Conservation (phyloP, 2,888 invertebrate species). For the Zygaena filipendulae region DNA sequence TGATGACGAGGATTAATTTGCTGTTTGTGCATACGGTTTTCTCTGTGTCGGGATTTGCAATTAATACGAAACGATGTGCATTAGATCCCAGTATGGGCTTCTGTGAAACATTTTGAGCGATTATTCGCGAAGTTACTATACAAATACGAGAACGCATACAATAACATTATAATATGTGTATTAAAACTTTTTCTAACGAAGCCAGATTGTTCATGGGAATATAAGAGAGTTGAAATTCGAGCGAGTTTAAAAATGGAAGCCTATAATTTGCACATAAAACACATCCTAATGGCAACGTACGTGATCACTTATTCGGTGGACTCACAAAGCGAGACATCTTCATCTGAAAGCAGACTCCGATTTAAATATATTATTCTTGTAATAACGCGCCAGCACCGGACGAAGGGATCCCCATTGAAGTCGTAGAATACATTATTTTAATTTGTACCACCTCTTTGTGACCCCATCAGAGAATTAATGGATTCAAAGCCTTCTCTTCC, state of each 20-base stretch:
- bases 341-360: slow-evolving; percentile 63
- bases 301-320: slow-evolving; percentile 61
- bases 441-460: slow-evolving; percentile 66
- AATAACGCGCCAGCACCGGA: slow-evolving; percentile 59
- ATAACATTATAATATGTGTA: slow-evolving; percentile 23
- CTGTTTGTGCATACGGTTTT: slow-evolving; percentile 40
- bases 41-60: slow-evolving; percentile 39
- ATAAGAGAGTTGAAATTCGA: slow-evolving; percentile 32
- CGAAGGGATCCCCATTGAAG: slow-evolving; percentile 62
- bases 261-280: slow-evolving; percentile 69
- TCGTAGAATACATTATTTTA: slow-evolving; percentile 68
- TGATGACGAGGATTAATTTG: slow-evolving; percentile 55
- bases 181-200: slow-evolving; percentile 59
- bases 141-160: too few relatives aligned
- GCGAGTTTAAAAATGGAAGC: slow-evolving; percentile 57
- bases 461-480: slow-evolving; percentile 65
- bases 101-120: too few relatives aligned
- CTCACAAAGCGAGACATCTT: slow-evolving; percentile 60
- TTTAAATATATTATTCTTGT: slow-evolving; percentile 68
- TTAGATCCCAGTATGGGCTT: too few relatives aligned
- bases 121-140: too few relatives aligned
- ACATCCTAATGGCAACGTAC: slow-evolving; percentile 62
- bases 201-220: slow-evolving; percentile 40
- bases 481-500: slow-evolving; percentile 67
- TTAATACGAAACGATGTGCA: too few relatives aligned